Percentiles rank a stretch among this genome's conserved stretches.
phyloP scores from a whole-genome alignment of 2,888 invertebrate genomes.

The Dione vanillae region DNA sequence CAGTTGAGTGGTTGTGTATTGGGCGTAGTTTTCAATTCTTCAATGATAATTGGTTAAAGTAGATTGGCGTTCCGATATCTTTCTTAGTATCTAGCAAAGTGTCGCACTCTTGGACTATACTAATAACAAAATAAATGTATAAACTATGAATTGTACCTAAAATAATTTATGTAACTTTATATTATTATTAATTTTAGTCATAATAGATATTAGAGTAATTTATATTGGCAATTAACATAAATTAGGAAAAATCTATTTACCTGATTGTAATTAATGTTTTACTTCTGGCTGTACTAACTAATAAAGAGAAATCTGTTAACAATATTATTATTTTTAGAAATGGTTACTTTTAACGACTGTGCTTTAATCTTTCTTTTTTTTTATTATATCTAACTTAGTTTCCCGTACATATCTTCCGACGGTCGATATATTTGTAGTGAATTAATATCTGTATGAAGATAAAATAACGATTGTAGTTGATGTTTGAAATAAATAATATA shows the following conservation, averaged over 20 bases:
- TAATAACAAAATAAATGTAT: conserved; percentile 42
- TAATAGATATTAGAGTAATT: conserved; percentile 67
- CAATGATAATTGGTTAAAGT: conserved; percentile 41
- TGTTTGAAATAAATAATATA: conserved; percentile 61
- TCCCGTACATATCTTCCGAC: conserved; percentile 38
- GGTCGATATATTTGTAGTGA: conserved; percentile 43
- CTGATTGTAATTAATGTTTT: conserved; percentile 35
- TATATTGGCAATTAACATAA: conserved; percentile 59
- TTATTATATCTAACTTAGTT: conserved; percentile 37
- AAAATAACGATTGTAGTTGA: conserved; percentile 57
- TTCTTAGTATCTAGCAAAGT: conserved; percentile 42
- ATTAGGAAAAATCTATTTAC: conserved; percentile 41
- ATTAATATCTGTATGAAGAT: conserved; percentile 49
- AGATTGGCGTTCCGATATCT: conserved; percentile 38
- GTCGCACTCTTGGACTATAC: conserved; percentile 43
- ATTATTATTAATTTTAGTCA: conserved; percentile 61
- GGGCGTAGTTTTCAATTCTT: conserved; percentile 45
- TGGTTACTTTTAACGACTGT: conserved; percentile 35
- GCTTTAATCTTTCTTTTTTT: conserved; percentile 40
- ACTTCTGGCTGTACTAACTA: conserved; percentile 41
- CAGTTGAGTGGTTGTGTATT: conserved; percentile 52
- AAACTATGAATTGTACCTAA: conserved; percentile 54
- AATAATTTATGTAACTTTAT: conserved; percentile 62
- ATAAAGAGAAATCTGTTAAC: conserved; percentile 30
- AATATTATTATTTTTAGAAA: conserved; percentile 6